Conservation (phyloP, 2,888 invertebrate genomes). For the Nemoura dubitans region DNA sequence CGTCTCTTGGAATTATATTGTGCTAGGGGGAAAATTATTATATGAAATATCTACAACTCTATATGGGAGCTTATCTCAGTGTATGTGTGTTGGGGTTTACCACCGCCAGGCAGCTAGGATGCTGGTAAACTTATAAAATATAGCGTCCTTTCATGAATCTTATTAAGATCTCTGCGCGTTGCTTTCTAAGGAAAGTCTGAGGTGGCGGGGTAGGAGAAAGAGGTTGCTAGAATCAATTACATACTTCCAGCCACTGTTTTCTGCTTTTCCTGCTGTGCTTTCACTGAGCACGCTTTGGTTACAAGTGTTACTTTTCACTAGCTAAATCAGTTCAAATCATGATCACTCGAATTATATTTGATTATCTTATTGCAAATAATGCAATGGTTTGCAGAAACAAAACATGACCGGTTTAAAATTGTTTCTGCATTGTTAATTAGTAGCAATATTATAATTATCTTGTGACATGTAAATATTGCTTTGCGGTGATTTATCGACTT, state of each 20-base stretch:
- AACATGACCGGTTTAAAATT: too few relatives aligned
- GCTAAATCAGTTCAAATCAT: background rate
- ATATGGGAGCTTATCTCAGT: slow-evolving; percentile 56
- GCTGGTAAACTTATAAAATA: slow-evolving; percentile 75
- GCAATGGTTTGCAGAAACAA: too few relatives aligned
- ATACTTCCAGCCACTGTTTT: slow-evolving; percentile 32
- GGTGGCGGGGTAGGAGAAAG: slow-evolving; percentile 55
- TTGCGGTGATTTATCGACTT: background rate
- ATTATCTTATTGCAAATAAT: too few relatives aligned
- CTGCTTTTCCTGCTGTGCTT: background rate
- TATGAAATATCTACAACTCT: slow-evolving; percentile 62
- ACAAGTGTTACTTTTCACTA: background rate
- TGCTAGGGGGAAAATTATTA: slow-evolving; percentile 58
- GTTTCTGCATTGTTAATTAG: background rate
- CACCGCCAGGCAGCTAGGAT: slow-evolving; percentile 46
- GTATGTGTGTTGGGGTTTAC: slow-evolving; percentile 50
- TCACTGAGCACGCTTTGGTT: background rate
- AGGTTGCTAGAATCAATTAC: slow-evolving; percentile 42
- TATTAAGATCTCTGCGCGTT: slow-evolving; percentile 75
- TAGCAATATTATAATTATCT: too few relatives aligned
- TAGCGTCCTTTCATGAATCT: slow-evolving; percentile 85
- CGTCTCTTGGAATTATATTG: slow-evolving; percentile 42
- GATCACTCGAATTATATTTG: background rate
- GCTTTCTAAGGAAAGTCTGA: slow-evolving; percentile 64
- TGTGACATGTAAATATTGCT: too few relatives aligned